Percentiles rank a stretch among this genome's conserved stretches.
phyloP scores from a whole-genome alignment of 2,113 vertebrate species.

The Machaerirhynchus nigripectus region DNA sequence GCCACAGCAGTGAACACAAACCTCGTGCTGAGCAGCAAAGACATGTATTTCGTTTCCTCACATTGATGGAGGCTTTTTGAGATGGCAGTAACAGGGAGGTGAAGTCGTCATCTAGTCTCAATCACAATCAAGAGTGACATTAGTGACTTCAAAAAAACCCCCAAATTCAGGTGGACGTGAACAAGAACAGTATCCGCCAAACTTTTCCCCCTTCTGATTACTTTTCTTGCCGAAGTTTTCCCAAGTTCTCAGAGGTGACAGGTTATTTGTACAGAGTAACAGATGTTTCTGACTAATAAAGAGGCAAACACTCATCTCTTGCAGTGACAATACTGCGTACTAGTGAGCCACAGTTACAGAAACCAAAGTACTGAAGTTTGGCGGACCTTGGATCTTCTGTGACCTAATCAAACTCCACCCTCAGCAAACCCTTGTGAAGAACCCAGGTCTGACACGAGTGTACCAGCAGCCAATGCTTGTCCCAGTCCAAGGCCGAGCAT shows the following conservation, averaged over 20 bases:
- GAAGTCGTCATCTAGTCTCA: not conserved
- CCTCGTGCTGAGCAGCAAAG: not conserved
- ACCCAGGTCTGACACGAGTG: fast-evolving
- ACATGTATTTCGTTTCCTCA: fast-evolving
- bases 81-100: not conserved
- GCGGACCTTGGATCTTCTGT: not conserved
- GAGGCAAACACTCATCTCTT: not conserved
- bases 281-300: not conserved
- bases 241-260: not conserved
- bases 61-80: not conserved
- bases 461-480: not conserved
- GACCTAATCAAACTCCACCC: not conserved
- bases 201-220: not conserved
- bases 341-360: not conserved
- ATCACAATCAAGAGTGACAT: not conserved
- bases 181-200: not conserved
- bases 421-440: not conserved
- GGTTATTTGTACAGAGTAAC: not conserved
- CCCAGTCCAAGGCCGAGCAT: not conserved
- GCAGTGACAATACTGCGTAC: not conserved
- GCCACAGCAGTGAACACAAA: not conserved
- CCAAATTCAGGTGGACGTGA: not conserved
- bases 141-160: not conserved
- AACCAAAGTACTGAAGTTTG: not conserved
- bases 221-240: not conserved